Evolutionary conservation across 2,113 vertebrate species (phyloP).

Genomic region (Melanotaenia duboulayi): DNA sequence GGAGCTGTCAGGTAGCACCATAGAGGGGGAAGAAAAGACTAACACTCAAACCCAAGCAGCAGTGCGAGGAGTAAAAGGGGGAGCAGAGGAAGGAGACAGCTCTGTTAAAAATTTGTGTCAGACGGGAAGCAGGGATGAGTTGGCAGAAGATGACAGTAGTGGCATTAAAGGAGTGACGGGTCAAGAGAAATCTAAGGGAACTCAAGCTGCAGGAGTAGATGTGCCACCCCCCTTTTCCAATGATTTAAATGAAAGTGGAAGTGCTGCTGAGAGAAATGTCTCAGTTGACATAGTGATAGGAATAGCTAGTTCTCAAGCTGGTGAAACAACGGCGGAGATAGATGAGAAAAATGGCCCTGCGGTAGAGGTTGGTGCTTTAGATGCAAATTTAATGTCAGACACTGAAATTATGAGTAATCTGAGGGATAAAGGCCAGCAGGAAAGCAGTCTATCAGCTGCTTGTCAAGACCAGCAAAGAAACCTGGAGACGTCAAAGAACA

Average conservation of each 20-base stretch:
- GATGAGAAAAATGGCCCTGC: constrained; percentile 25
- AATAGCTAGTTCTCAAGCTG: constrained; percentile 5
- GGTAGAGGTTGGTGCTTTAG: constrained; percentile 4
- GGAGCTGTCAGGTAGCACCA: constrained; percentile 40
- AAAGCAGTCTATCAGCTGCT: constrained; percentile 38
- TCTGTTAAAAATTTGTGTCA: constrained; percentile 47
- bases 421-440: constrained; percentile 43
- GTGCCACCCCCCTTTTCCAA: constrained; percentile 10
- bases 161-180: constrained; percentile 7
- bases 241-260: constrained; percentile 40
- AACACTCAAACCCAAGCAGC: constrained; percentile 6
- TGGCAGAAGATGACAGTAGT: constrained; percentile 33
- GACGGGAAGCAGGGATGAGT: constrained; percentile 38
- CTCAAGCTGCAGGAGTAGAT: constrained; percentile 11
- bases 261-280: constrained; percentile 27
- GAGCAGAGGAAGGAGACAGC: constrained; percentile 16
- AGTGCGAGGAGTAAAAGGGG: constrained; percentile 8
- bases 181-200: constrained; percentile 30
- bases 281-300: constrained; percentile 11
- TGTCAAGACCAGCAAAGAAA: constrained; percentile 49
- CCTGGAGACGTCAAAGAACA: constrained; percentile 25
- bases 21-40: constrained; percentile 22
- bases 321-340: constrained; percentile 22
- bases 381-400: constrained; percentile 32
- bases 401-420: constrained; percentile 12